Evolutionary conservation across 2,797 vertebrate species (phyloP).

Genomic region (Eptatretus atami): DNA sequence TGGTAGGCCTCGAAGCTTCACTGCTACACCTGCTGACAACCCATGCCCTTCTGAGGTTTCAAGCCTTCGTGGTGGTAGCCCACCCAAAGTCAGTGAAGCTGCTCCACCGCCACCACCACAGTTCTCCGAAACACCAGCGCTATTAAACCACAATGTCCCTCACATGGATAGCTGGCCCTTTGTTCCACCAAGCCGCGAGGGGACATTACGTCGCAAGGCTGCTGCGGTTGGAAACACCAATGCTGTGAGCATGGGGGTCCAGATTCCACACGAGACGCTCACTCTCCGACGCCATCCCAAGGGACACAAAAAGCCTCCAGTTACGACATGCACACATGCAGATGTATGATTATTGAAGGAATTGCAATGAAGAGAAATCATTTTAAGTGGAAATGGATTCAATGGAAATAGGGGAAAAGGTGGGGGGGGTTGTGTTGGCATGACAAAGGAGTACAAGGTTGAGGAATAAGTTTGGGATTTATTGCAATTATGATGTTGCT

Average conservation of each 20-base stretch:
- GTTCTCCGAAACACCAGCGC: background rate
- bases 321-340: background rate
- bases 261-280: background rate
- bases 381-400: too few relatives aligned
- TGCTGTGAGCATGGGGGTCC: background rate
- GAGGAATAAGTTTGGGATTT: too few relatives aligned
- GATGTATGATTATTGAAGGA: background rate
- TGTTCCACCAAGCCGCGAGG: background rate
- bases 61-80: background rate
- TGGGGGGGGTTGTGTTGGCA: too few relatives aligned
- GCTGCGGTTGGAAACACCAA: background rate
- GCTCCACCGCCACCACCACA: background rate
- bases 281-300: constrained; percentile 2
- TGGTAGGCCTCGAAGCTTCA: background rate
- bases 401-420: too few relatives aligned
- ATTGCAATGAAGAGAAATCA: too few relatives aligned
- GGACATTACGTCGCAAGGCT: background rate
- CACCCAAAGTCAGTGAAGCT: background rate
- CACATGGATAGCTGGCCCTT: background rate
- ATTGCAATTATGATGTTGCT: too few relatives aligned
- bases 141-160: background rate
- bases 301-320: background rate
- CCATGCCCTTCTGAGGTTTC: background rate
- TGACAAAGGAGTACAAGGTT: too few relatives aligned
- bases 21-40: background rate